Conservation (phyloP, 2,888 invertebrate genomes). For the Leptinotarsa rubiginosa region DNA sequence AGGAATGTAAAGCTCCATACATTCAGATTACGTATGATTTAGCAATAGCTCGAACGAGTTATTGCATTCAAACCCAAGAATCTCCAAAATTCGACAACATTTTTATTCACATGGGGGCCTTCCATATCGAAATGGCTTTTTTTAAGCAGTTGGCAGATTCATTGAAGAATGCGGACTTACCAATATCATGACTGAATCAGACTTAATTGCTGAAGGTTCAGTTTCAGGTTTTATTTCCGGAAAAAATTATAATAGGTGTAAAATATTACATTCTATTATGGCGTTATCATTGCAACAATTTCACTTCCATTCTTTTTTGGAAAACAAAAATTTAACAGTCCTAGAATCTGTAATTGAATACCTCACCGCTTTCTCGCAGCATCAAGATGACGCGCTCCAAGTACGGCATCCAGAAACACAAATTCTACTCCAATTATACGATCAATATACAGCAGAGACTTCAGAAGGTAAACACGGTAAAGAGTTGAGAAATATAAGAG, state of each 20-base stretch:
- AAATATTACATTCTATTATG: constrained; percentile 44
- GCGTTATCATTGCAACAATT: too few relatives aligned
- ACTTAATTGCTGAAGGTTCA: constrained; percentile 38
- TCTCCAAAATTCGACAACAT: constrained; percentile 54
- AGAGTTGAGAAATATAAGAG: too few relatives aligned
- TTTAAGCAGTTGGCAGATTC: constrained; percentile 44
- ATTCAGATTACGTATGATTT: constrained; percentile 54
- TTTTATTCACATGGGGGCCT: constrained; percentile 56
- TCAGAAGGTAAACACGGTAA: too few relatives aligned
- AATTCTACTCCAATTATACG: too few relatives aligned
- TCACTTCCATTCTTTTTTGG: too few relatives aligned
- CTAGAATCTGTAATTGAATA: too few relatives aligned
- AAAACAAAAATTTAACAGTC: too few relatives aligned
- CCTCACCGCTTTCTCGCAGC: too few relatives aligned
- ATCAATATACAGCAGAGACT: too few relatives aligned
- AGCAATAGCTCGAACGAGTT: constrained; percentile 47
- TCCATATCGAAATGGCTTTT: constrained; percentile 43
- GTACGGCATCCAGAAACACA: too few relatives aligned
- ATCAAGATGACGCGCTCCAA: too few relatives aligned
- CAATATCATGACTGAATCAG: constrained; percentile 37
- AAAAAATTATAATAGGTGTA: constrained; percentile 42
- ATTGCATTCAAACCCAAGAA: constrained; percentile 52
- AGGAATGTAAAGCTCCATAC: constrained; percentile 47
- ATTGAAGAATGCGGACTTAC: constrained; percentile 42
- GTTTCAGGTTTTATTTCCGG: too few relatives aligned